A percentile compares a stretch with the other conserved stretches of the same genome.
phyloP scores from a whole-genome alignment of 2,797 vertebrate species.

The Synanceia verrucosa region DNA sequence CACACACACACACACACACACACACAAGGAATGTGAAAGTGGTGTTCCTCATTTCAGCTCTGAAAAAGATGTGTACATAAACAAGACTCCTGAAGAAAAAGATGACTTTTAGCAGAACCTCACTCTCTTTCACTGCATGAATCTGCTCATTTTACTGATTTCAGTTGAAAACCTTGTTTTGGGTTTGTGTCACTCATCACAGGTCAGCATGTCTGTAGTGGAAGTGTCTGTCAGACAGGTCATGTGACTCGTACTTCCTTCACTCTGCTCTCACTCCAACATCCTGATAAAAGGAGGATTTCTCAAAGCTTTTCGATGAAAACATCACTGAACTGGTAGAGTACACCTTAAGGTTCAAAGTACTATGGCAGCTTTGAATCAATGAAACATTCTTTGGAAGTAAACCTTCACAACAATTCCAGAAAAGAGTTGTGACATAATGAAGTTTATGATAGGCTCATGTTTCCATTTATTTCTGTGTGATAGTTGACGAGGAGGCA shows the following conservation, averaged over 20 bases:
- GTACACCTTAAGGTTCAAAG: too few relatives aligned
- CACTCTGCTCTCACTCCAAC: background rate
- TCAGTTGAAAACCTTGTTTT: background rate
- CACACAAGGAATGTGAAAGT: constrained; percentile 5
- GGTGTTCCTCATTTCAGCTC: constrained; percentile 8
- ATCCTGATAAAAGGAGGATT: background rate
- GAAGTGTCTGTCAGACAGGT: background rate
- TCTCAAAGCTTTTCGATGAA: too few relatives aligned
- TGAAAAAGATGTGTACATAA: background rate
- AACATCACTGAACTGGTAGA: background rate
- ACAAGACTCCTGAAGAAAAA: background rate
- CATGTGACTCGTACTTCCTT: background rate
- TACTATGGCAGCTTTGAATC: background rate
- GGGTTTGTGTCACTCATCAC: background rate
- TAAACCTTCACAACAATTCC: too few relatives aligned
- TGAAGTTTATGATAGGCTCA: too few relatives aligned
- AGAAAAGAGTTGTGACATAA: too few relatives aligned
- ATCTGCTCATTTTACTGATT: constrained; percentile 20
- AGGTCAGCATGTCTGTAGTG: background rate
- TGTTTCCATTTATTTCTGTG: too few relatives aligned
- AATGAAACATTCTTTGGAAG: too few relatives aligned
- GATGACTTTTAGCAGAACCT: background rate
- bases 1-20: background rate
- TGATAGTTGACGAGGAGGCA: too few relatives aligned
- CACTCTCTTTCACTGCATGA: background rate